A percentile compares a stretch with the other conserved stretches of the same genome.
Conservation (phyloP, 2,113 vertebrate species). For the Sminthopsis crassicaudata region DNA sequence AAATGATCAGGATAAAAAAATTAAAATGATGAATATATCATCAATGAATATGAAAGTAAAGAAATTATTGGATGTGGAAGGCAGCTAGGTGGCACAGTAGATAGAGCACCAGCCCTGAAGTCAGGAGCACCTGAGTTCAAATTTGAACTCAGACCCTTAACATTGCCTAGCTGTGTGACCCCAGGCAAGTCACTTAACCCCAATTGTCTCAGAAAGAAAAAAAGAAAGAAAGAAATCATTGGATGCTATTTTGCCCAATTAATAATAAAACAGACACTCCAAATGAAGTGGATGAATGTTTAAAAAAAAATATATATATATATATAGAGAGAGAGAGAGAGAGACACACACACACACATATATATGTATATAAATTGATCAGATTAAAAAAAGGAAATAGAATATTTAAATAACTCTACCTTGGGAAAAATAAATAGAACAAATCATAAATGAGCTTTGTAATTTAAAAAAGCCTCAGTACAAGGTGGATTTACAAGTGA, state of each 20-base stretch:
- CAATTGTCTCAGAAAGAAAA: no score
- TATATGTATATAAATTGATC: neutral
- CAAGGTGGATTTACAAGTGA: neutral
- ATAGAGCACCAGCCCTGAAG: no score
- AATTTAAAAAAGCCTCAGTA: neutral
- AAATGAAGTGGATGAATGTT: neutral
- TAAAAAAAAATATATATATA: neutral
- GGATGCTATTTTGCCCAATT: neutral
- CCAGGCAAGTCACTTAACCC: no score
- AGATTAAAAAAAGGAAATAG: neutral
- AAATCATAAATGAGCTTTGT: neutral
- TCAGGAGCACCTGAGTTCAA: no score
- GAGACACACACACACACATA: no score
- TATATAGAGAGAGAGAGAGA: no score
- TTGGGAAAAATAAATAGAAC: neutral
- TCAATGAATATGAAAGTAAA: neutral
- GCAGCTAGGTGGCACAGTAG: no score
- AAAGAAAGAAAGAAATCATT: neutral
- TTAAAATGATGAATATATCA: neutral
- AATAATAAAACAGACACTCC: neutral
- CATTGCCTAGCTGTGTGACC: no score
- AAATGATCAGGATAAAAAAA: neutral
- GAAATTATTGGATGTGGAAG: neutral
- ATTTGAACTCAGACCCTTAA: no score
- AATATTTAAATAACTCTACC: neutral